phyloP scores from a whole-genome alignment of 2,797 vertebrate species.

The Darevskia mixta region DNA sequence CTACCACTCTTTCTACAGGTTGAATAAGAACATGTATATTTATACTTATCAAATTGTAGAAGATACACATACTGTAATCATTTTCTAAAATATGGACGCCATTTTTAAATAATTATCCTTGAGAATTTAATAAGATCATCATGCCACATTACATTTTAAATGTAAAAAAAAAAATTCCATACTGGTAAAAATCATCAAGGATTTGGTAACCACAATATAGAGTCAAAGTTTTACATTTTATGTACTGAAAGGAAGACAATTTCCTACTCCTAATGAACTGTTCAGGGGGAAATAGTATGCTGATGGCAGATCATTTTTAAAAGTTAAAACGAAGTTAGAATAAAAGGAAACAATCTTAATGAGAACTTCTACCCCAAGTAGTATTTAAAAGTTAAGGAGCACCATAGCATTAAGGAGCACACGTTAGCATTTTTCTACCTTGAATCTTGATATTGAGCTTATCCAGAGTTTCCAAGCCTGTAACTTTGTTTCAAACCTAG shows the following conservation, averaged over 20 bases:
- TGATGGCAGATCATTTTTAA: background rate
- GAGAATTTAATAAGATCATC: background rate
- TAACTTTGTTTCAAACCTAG: slow-evolving; percentile 80
- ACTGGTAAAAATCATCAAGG: background rate
- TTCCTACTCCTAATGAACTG: slow-evolving; percentile 19
- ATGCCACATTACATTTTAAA: background rate
- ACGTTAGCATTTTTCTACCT: slow-evolving; percentile 77
- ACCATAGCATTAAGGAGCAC: slow-evolving; percentile 17
- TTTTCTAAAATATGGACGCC: background rate
- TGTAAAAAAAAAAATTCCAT: background rate
- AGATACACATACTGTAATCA: background rate
- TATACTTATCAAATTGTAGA: background rate
- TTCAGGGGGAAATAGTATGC: background rate
- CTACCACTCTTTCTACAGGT: background rate
- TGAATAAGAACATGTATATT: background rate
- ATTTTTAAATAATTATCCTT: background rate
- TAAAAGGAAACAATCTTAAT: slow-evolving; percentile 58
- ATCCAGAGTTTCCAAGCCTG: slow-evolving; percentile 80
- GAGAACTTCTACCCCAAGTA: slow-evolving; percentile 54
- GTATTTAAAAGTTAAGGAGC: slow-evolving; percentile 51
- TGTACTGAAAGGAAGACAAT: slow-evolving; percentile 21
- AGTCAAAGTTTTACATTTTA: accelerated
- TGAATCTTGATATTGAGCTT: slow-evolving; percentile 78
- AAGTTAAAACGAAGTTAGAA: slow-evolving; percentile 46
- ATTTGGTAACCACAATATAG: background rate